phyloP scores from a whole-genome alignment of 2,888 invertebrate species.

The Clunio marinus region DNA sequence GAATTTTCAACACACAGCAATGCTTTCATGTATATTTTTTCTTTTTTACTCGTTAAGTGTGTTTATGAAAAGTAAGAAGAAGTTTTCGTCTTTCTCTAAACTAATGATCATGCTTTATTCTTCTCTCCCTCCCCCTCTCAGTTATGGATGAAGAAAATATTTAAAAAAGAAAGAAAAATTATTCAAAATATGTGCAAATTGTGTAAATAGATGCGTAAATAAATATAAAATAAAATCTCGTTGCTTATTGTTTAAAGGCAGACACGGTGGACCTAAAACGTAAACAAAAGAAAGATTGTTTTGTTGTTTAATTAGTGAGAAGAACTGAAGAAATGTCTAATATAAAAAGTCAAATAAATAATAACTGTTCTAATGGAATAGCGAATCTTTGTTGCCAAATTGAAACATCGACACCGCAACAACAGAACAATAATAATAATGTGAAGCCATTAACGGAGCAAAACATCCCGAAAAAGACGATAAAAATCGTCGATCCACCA shows the following conservation, averaged over 20 bases:
- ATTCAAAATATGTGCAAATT: conserved; percentile 3
- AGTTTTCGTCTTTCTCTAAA: not conserved
- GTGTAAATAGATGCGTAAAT: too few relatives aligned
- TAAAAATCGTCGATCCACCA: conserved; percentile 24
- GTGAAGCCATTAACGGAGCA: not conserved
- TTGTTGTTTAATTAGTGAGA: not conserved
- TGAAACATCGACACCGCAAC: not conserved
- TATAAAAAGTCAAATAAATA: conserved; percentile 9
- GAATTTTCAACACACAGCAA: not conserved
- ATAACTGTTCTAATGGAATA: conserved; percentile 29
- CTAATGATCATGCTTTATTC: conserved; percentile 1
- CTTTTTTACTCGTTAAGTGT: not conserved
- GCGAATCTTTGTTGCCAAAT: conserved; percentile 29
- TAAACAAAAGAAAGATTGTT: not conserved
- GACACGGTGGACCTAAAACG: not conserved
- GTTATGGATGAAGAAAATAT: too few relatives aligned
- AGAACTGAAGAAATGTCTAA: conserved; percentile 7
- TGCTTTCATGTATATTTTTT: not conserved
- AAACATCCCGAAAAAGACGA: conserved; percentile 23
- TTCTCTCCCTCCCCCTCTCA: too few relatives aligned
- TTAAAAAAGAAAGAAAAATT: not conserved
- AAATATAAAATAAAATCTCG: not conserved
- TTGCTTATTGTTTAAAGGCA: not conserved
- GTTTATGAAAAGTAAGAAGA: not conserved
- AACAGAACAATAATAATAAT: not conserved